phyloP scores from a whole-genome alignment of 2,113 vertebrate genomes.

The Menura novaehollandiae region DNA sequence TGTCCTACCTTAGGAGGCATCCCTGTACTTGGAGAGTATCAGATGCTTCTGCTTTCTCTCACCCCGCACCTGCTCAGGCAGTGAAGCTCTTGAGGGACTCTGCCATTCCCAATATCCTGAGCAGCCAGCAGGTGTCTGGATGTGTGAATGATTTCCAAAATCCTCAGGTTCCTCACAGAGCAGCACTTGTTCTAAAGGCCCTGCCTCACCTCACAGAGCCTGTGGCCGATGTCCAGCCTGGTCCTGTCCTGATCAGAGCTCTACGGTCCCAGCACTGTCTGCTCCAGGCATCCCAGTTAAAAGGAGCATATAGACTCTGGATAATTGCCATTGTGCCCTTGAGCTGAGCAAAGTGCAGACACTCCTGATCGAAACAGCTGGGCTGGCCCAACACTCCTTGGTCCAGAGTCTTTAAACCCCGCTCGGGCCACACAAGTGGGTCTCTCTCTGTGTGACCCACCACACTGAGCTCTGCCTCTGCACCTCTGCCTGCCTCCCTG shows the following conservation, averaged over 20 bases:
- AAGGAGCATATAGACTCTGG: not conserved
- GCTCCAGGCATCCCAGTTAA: not conserved
- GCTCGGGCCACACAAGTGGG: not conserved
- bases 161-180: not conserved
- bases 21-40: not conserved
- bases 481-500: not conserved
- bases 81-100: not conserved
- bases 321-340: not conserved
- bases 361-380: not conserved
- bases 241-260: not conserved
- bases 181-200: not conserved
- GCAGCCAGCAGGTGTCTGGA: not conserved
- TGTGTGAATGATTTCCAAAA: not conserved
- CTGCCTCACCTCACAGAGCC: not conserved
- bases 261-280: fast-evolving
- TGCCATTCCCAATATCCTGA: not conserved
- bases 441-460: not conserved
- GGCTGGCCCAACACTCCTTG: not conserved
- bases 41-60: not conserved
- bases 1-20: not conserved
- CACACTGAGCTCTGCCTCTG: not conserved
- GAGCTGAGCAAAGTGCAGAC: not conserved
- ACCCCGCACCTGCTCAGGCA: not conserved
- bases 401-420: not conserved
- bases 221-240: fast-evolving